A percentile compares a stretch with the other conserved stretches of the same genome.
Conservation (phyloP, 2,888 invertebrate species). For the Agonopterix alstromeriana region DNA sequence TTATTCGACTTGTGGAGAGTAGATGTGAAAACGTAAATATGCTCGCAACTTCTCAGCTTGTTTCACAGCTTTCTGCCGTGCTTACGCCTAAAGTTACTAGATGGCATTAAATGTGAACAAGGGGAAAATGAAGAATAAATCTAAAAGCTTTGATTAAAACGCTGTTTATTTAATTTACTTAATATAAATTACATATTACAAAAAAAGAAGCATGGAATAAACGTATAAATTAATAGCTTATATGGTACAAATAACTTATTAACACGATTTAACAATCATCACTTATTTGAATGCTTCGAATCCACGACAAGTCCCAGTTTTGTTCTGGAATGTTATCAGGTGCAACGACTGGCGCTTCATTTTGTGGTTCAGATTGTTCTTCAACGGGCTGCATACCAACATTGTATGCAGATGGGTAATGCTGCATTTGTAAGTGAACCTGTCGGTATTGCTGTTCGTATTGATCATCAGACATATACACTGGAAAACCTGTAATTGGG, state of each 20-base stretch:
- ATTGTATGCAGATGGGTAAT: constrained; percentile 20
- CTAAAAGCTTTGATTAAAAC: too few relatives aligned
- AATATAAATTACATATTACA: background rate
- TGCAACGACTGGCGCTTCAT: constrained; percentile 11
- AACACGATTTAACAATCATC: constrained; percentile 26
- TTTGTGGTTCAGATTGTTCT: constrained; percentile 13
- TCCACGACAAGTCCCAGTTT: constrained; percentile 52
- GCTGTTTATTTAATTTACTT: background rate
- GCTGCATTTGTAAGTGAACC: constrained; percentile 20
- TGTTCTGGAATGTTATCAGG: constrained; percentile 21
- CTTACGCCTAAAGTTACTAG: too few relatives aligned
- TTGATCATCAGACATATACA: constrained; percentile 20
- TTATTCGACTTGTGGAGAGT: too few relatives aligned
- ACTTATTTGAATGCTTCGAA: constrained; percentile 34
- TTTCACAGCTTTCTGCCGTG: too few relatives aligned
- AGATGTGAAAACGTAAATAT: too few relatives aligned
- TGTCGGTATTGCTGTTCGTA: constrained; percentile 23
- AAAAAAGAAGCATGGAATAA: background rate
- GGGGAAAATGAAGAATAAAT: too few relatives aligned
- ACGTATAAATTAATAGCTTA: background rate
- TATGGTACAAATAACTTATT: too few relatives aligned
- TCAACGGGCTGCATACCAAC: constrained; percentile 14
- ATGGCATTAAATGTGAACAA: too few relatives aligned
- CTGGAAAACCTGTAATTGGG: constrained; percentile 15
- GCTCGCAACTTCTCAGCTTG: too few relatives aligned